phyloP scores from a whole-genome alignment of 1,140 invertebrate species.

The Drosophila biarmipes region DNA sequence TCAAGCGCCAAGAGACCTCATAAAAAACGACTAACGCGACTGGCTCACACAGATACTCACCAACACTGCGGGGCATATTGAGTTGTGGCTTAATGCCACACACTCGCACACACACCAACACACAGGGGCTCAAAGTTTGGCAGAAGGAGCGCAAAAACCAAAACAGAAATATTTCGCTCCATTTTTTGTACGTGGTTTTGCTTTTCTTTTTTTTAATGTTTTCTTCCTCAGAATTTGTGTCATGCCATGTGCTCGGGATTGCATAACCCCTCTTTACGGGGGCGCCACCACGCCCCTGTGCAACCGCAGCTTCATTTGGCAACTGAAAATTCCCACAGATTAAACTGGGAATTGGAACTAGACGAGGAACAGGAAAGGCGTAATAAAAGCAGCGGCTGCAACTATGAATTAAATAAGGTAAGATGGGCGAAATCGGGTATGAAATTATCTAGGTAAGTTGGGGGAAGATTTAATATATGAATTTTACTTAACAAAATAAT shows the following conservation, averaged over 20 bases:
- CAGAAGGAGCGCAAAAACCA: conserved; percentile 34
- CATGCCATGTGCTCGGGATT: conserved; percentile 56
- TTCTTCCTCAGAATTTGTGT: conserved; percentile 53
- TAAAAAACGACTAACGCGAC: conserved; percentile 73
- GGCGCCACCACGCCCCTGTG: neutral
- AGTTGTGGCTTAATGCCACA: conserved; percentile 71
- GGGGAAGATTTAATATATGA: too few species aligned
- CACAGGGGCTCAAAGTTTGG: conserved; percentile 66
- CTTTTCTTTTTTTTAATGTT: conserved; percentile 23
- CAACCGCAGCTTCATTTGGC: conserved; percentile 32
- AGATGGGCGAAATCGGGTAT: neutral
- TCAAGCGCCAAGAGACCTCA: conserved; percentile 79
- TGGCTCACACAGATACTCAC: conserved; percentile 34
- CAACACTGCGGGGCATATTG: conserved; percentile 55
- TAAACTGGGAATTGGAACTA: conserved; percentile 27
- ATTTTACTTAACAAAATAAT: too few species aligned
- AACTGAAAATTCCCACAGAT: conserved; percentile 23
- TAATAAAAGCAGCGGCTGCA: neutral
- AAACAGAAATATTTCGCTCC: conserved; percentile 61
- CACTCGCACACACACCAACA: conserved; percentile 20
- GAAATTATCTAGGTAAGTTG: neutral
- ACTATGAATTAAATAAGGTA: neutral
- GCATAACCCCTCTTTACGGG: conserved; percentile 51
- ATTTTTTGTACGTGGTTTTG: conserved; percentile 32
- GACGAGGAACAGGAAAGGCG: neutral